A percentile compares a stretch with the other conserved stretches of the same genome.
Evolutionary conservation across 2,888 invertebrate species (phyloP).

Genomic region (Scaptomyza reducta): DNA sequence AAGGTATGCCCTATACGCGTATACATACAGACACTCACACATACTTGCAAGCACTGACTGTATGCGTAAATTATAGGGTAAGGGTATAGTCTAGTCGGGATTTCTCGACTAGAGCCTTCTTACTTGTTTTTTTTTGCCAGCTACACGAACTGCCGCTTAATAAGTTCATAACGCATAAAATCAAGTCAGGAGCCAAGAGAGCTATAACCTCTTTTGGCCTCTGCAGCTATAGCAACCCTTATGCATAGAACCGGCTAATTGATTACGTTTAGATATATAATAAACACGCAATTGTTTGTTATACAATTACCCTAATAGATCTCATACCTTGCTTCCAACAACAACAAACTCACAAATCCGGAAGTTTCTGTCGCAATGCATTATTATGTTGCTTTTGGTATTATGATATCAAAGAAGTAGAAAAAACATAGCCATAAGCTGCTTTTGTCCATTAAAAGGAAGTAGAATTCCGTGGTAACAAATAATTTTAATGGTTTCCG

Average conservation of each 20-base stretch:
- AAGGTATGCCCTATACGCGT: too few species aligned
- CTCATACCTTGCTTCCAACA: too few species aligned
- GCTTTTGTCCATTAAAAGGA: constrained; percentile 74
- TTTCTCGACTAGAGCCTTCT: too few species aligned
- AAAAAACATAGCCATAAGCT: constrained; percentile 48
- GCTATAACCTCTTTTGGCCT: constrained; percentile 4
- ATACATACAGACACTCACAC: too few species aligned
- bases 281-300: too few species aligned
- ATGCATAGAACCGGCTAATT: too few species aligned
- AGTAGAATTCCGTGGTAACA: constrained; percentile 61
- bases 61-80: too few species aligned
- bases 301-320: too few species aligned
- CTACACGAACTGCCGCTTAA: constrained; percentile 52
- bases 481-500: constrained; percentile 76
- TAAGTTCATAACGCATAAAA: constrained; percentile 40
- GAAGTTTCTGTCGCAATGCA: constrained; percentile 60
- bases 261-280: too few species aligned
- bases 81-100: too few species aligned
- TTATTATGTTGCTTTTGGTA: constrained; percentile 20
- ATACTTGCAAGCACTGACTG: too few species aligned
- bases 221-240: background rate
- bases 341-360: constrained; percentile 52
- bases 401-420: constrained; percentile 17
- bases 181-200: background rate
- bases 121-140: constrained; percentile 6